A percentile compares a stretch with the other conserved stretches of the same genome.
These are phyloP conservation scores for Saturnia japonica DNA, from an alignment of 2,888 invertebrate species.

Conservation along the genomic window DNA sequence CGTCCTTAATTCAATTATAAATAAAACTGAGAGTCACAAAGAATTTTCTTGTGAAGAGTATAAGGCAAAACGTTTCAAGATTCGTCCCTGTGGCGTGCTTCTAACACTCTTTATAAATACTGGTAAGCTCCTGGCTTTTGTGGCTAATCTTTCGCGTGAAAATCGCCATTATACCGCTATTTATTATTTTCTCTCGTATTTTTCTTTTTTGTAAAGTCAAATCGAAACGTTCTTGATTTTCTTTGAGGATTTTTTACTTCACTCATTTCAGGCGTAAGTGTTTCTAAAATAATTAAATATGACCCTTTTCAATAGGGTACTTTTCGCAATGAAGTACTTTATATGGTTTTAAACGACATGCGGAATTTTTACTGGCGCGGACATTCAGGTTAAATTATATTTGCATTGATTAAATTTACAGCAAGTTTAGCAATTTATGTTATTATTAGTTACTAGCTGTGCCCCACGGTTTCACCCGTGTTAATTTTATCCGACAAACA, in stretches of 20 bases:
- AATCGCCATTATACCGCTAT: constrained; percentile 79
- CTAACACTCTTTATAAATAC: constrained; percentile 80
- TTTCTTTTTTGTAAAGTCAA: constrained; percentile 69
- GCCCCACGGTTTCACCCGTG: too few species aligned
- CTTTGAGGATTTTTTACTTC: constrained; percentile 55
- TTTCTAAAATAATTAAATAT: constrained; percentile 67
- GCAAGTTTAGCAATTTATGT: neutral
- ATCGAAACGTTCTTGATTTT: constrained; percentile 66
- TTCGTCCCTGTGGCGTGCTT: constrained; percentile 64
- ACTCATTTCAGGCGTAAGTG: constrained; percentile 51
- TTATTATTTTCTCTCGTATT: constrained; percentile 75
- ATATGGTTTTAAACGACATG: constrained; percentile 66
- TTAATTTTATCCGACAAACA: too few species aligned
- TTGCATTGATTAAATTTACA: constrained; percentile 37
- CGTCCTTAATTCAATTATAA: neutral
- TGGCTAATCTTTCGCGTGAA: constrained; percentile 80
- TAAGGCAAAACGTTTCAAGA: constrained; percentile 45
- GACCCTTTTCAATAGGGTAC: constrained; percentile 61
- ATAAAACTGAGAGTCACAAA: neutral
- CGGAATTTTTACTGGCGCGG: constrained; percentile 42
- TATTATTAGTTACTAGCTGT: too few species aligned
- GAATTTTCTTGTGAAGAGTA: constrained; percentile 31
- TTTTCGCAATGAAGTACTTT: constrained; percentile 63
- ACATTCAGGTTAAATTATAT: constrained; percentile 43
- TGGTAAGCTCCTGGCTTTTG: constrained; percentile 78